These are phyloP conservation scores for Fabriciana adippe DNA, from an alignment of 2,888 invertebrate genomes.

Conservation along the genomic window DNA sequence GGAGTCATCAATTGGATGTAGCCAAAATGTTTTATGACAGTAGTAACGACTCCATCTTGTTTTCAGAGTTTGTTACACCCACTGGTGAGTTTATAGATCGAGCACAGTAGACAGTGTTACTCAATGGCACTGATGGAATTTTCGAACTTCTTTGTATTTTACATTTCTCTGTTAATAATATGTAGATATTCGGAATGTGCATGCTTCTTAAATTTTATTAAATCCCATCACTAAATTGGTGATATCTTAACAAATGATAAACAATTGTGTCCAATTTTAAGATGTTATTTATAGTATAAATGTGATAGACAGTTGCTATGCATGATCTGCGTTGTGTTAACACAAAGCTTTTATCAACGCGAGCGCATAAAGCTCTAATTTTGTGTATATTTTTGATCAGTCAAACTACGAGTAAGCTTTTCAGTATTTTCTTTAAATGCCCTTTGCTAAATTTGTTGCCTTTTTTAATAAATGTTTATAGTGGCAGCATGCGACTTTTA, in stretches of 20 bases:
- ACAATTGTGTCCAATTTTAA: background rate
- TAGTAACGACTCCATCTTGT: slow-evolving; percentile 81
- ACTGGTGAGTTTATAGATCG: slow-evolving; percentile 78
- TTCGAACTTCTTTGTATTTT: slow-evolving; percentile 36
- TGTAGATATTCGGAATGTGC: slow-evolving; percentile 48
- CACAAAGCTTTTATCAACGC: background rate
- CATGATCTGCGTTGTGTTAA: slow-evolving; percentile 7
- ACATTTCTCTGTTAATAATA: slow-evolving; percentile 44
- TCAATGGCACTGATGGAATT: slow-evolving; percentile 43
- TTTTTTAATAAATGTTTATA: background rate
- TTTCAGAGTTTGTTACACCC: slow-evolving; percentile 82
- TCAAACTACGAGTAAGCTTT: background rate
- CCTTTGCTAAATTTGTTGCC: background rate
- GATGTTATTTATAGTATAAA: background rate
- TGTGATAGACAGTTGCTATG: background rate
- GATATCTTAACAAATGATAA: no score
- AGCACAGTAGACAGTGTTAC: slow-evolving; percentile 63
- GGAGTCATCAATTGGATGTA: slow-evolving; percentile 78
- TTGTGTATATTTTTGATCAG: background rate
- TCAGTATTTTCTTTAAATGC: background rate
- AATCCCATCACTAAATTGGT: background rate
- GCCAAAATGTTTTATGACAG: slow-evolving; percentile 55
- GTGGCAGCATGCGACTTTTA: background rate
- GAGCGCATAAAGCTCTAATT: slow-evolving; percentile 1
- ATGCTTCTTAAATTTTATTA: slow-evolving; percentile 39